Conservation (phyloP, 2,113 vertebrate genomes). For the Phyllostomus discolor region DNA sequence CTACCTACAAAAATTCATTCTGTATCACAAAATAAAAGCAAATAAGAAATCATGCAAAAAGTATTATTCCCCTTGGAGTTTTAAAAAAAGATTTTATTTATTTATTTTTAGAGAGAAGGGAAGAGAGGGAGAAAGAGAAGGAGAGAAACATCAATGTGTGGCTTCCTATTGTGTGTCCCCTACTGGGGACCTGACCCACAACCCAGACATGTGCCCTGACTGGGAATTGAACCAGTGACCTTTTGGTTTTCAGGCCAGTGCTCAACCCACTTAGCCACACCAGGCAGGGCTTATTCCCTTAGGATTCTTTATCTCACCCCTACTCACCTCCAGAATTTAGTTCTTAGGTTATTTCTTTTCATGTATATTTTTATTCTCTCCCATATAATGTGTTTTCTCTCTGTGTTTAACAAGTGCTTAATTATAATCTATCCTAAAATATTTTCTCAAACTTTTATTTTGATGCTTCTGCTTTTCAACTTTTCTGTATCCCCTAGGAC, state of each 20-base stretch:
- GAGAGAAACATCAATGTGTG: too few relatives aligned
- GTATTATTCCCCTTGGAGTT: not conserved
- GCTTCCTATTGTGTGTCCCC: too few relatives aligned
- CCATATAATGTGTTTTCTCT: not conserved
- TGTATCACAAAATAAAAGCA: not conserved
- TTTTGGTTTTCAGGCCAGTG: too few relatives aligned
- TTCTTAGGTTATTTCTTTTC: not conserved
- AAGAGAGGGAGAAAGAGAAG: too few relatives aligned
- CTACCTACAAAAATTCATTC: not conserved
- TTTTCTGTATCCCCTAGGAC: not conserved
- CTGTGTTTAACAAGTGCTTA: not conserved
- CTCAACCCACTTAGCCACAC: too few relatives aligned
- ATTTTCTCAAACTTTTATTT: not conserved
- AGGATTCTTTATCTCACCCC: not conserved
- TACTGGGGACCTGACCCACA: too few relatives aligned
- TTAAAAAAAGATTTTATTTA: not conserved
- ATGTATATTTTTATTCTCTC: not conserved
- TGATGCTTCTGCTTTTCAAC: not conserved
- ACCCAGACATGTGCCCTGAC: too few relatives aligned
- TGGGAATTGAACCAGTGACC: too few relatives aligned
- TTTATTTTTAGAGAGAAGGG: too few relatives aligned
- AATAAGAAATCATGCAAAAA: not conserved
- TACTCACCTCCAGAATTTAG: not conserved
- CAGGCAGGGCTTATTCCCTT: not conserved
- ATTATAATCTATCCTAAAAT: slow-evolving; percentile 4